Base-by-base conservation (phyloP, 2,113 vertebrate species). In the Istiophorus platypterus region DNA sequence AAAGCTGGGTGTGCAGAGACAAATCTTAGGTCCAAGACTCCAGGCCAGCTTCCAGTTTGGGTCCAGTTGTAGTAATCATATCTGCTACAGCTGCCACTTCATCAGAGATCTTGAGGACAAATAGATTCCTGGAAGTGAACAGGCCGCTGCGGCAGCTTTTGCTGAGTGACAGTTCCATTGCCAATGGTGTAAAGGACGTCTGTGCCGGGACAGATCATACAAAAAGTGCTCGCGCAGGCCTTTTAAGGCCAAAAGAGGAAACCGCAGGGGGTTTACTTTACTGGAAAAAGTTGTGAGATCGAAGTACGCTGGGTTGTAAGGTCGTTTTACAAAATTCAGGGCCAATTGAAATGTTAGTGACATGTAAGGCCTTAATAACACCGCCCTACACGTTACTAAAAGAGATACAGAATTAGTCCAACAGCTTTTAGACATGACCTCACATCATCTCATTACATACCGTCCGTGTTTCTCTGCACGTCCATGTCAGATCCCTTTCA, bases 31-130 rank as follows among this genome's bases (percentile, higher is more conserved):
- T 64, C 47, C 34, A 41, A 45, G 34, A 49, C 70, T 95, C 94
- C 90, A 94, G 89, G 89, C 72, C 2, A 75, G 94, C 95, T 93
- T 96, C 94, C 93, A 93, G 79, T 89, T 93, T 90, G 90, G 76
- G 86, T 88, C 82, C 95, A 95, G 96, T 96, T 93, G 93, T 80
- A 85, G 97, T 96, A 98, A 98, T 91, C 75, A 8, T 89, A 97
- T 94, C 95, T 95, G 77, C 84, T 89, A 90, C 97, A 98, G 97
- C 97, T 97, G 96, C 94, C 85, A 78, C 72, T 92, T 89, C 89
- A 87, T 93, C 80, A 85, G 80, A 85, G 73, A 90, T 92, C 77
- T 69, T 68, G 69, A 81, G 87, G 91, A 91, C 84, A 88, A 92
- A 91, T 85, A 85, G 64, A 86, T 88, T 92, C 87, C 84, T 82